phyloP scores from a whole-genome alignment of 2,797 vertebrate genomes.

The Mus caroli region DNA sequence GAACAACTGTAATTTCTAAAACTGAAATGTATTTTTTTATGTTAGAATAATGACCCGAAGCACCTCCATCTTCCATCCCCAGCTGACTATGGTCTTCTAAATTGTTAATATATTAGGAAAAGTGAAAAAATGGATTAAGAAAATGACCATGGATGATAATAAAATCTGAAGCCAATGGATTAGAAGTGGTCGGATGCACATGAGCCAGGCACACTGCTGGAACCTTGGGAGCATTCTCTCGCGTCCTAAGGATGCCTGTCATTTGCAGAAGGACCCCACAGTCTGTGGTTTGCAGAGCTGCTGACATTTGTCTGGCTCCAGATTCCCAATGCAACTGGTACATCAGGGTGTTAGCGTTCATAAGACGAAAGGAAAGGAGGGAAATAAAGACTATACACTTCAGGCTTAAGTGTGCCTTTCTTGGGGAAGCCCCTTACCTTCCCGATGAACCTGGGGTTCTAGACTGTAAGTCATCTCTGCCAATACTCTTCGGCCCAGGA shows the following conservation, averaged over 20 bases:
- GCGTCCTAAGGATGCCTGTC: background rate
- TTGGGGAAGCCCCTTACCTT: conserved; percentile 66
- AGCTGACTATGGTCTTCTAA: background rate
- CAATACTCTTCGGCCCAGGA: conserved; percentile 25
- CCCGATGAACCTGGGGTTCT: conserved; percentile 22
- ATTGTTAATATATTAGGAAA: conserved; percentile 46
- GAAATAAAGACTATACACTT: conserved; percentile 23
- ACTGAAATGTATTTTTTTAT: background rate
- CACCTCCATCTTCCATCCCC: too few relatives aligned
- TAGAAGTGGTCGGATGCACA: background rate
- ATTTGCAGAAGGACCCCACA: background rate
- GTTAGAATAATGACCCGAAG: background rate
- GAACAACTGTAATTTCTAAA: background rate
- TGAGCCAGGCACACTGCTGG: background rate
- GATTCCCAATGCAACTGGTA: background rate
- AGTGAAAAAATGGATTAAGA: conserved; percentile 30
- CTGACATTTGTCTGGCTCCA: conserved; percentile 47
- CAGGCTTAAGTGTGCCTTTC: conserved; percentile 38
- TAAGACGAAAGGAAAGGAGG: conserved; percentile 62
- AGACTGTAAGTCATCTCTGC: conserved; percentile 61
- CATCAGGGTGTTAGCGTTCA: background rate
- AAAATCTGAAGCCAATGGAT: background rate
- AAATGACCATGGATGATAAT: conserved; percentile 19
- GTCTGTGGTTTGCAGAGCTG: background rate
- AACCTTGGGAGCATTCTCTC: background rate